Evolutionary conservation across 2,888 invertebrate species (phyloP).

Genomic region (Clusia tigrina): DNA sequence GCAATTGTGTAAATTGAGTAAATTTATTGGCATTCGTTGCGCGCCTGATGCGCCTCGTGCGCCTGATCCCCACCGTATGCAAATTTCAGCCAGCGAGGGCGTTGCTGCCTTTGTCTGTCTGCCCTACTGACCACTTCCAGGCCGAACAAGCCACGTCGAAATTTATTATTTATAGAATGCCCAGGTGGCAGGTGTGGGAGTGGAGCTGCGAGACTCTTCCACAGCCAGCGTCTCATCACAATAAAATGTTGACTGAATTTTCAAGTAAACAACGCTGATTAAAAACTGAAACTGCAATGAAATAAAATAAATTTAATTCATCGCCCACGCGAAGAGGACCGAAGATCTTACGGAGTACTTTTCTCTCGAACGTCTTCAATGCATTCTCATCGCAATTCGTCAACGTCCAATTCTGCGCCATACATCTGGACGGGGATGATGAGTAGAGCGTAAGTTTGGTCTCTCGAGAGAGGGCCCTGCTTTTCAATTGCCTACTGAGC

Average conservation of each 20-base stretch:
- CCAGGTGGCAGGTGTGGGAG: conserved; percentile 17
- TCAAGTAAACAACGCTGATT: conserved; percentile 36
- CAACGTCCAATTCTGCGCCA: no score
- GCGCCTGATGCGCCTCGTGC: not conserved
- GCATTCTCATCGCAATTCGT: no score
- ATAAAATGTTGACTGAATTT: conserved; percentile 17
- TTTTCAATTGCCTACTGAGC: no score
- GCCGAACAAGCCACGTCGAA: no score
- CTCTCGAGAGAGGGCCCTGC: no score
- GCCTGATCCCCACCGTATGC: no score
- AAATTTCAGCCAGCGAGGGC: not conserved
- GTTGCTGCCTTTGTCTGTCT: not conserved
- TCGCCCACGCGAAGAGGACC: no score
- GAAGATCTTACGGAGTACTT: no score
- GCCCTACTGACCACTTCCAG: not conserved
- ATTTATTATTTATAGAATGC: conserved; percentile 27
- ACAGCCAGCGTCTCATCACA: not conserved
- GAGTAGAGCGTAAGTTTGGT: no score
- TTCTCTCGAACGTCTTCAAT: no score
- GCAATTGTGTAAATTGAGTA: conserved; percentile 7
- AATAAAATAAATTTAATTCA: conserved; percentile 46
- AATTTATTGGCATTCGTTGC: not conserved
- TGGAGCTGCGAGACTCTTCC: not conserved
- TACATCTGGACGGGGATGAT: no score
- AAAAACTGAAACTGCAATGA: no score